These are phyloP conservation scores for Myxocyprinus asiaticus DNA, from an alignment of 2,113 vertebrate genomes.

Conservation along the genomic window DNA sequence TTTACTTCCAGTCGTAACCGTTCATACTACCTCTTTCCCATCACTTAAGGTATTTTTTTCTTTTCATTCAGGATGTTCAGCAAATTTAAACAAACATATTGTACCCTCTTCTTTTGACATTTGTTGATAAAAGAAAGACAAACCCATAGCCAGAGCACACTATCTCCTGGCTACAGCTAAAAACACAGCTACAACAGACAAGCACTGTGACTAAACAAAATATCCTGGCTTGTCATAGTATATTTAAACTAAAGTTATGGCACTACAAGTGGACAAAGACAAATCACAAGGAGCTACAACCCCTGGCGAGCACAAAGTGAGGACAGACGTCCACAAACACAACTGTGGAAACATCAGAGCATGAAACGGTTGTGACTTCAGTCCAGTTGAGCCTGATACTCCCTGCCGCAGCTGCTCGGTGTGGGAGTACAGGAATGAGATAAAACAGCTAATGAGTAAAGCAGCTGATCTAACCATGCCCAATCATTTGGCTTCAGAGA, in stretches of 20 bases:
- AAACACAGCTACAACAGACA: conserved; percentile 40
- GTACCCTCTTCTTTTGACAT: conserved; percentile 29
- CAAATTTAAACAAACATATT: conserved; percentile 15
- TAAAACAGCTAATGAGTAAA: conserved; percentile 64
- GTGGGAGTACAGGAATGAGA: conserved; percentile 42
- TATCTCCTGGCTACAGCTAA: conserved; percentile 39
- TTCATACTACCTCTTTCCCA: background rate
- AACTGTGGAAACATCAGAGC: conserved; percentile 52
- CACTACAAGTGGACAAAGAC: conserved; percentile 29
- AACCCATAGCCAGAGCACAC: conserved; percentile 17
- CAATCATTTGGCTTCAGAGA: conserved; percentile 38
- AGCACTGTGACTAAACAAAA: conserved; percentile 48
- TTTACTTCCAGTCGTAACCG: background rate
- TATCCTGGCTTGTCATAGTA: conserved; percentile 56
- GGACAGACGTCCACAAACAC: conserved; percentile 28
- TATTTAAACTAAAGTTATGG: conserved; percentile 42
- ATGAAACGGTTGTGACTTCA: conserved; percentile 49
- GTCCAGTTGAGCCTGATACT: conserved; percentile 35
- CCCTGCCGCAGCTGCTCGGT: conserved; percentile 63
- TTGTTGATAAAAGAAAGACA: conserved; percentile 35
- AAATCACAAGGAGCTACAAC: conserved; percentile 46
- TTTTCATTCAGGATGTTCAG: conserved; percentile 4
- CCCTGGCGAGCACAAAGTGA: conserved; percentile 31
- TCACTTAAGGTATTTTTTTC: background rate
- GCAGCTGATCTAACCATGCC: conserved; percentile 71